Percentiles rank a stretch among this genome's conserved stretches.
phyloP scores from a whole-genome alignment of 2,797 vertebrate species.

The Gymnoscopelus braueri region DNA sequence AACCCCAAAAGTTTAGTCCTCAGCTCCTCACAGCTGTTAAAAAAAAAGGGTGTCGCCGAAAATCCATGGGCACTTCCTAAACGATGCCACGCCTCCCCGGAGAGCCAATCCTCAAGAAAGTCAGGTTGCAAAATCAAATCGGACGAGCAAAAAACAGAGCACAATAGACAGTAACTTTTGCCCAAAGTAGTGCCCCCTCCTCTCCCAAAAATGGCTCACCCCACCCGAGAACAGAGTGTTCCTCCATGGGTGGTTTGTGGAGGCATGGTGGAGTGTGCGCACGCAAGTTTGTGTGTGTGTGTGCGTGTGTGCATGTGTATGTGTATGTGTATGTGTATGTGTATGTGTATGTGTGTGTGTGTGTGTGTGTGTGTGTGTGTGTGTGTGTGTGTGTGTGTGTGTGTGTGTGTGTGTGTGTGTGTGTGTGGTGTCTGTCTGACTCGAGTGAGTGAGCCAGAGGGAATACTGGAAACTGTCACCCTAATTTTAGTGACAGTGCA shows the following conservation, averaged over 20 bases:
- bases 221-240: constrained; percentile 76
- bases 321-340: too few species aligned
- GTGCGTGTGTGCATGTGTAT: too few species aligned
- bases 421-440: constrained; percentile 6
- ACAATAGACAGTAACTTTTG: constrained; percentile 57
- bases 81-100: constrained; percentile 53
- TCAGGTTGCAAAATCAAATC: constrained; percentile 57
- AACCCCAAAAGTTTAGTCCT: constrained; percentile 55
- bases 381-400: constrained; percentile 5
- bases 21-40: constrained; percentile 50
- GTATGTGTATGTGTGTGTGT: constrained; percentile 10
- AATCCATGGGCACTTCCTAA: constrained; percentile 49
- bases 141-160: constrained; percentile 45
- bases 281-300: background rate
- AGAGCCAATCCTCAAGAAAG: constrained; percentile 56
- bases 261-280: constrained; percentile 30
- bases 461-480: constrained; percentile 59
- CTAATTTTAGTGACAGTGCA: constrained; percentile 46
- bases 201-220: constrained; percentile 58
- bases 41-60: constrained; percentile 51
- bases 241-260: constrained; percentile 70
- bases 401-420: constrained; percentile 41
- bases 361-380: constrained; percentile 18
- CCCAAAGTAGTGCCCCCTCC: constrained; percentile 48
- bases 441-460: constrained; percentile 39